phyloP scores from a whole-genome alignment of 2,888 invertebrate genomes.

The Drosophila paramelanica region DNA sequence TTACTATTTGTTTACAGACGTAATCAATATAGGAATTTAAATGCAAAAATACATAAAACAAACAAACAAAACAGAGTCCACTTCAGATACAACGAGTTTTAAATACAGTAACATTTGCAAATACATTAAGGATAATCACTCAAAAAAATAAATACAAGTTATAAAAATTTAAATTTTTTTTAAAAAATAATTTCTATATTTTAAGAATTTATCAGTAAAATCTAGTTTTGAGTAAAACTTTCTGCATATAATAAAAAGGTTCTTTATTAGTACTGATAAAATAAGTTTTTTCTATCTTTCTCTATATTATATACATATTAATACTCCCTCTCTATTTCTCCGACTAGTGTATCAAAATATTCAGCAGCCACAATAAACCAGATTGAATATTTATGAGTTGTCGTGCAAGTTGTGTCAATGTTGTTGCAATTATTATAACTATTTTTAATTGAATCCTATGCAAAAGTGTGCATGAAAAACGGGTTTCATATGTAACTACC shows the following conservation, averaged over 20 bases:
- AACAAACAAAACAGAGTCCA: constrained; percentile 1
- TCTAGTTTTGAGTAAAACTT: too few relatives aligned
- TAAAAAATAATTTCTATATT: too few relatives aligned
- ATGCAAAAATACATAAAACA: constrained; percentile 26
- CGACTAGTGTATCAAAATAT: constrained; percentile 37
- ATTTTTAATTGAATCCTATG: constrained; percentile 44
- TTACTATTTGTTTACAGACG: constrained; percentile 76
- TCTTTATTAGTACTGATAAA: too few relatives aligned
- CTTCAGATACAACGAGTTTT: rapidly evolving
- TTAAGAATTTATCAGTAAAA: too few relatives aligned
- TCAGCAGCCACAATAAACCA: constrained; percentile 45
- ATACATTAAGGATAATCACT: too few relatives aligned
- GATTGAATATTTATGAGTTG: constrained; percentile 70
- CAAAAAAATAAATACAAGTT: too few relatives aligned
- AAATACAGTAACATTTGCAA: constrained; percentile 9
- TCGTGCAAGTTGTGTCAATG: constrained; percentile 52
- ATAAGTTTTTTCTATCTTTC: too few relatives aligned
- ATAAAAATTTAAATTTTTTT: too few relatives aligned
- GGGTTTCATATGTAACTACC: constrained; percentile 1
- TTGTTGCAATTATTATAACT: constrained; percentile 30
- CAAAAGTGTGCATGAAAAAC: constrained; percentile 22
- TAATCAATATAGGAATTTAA: constrained; percentile 65
- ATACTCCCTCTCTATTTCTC: not conserved
- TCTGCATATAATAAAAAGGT: too few relatives aligned
- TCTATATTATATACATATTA: too few relatives aligned